phyloP scores from a whole-genome alignment of 2,113 vertebrate species.

The Thymallus thymallus region DNA sequence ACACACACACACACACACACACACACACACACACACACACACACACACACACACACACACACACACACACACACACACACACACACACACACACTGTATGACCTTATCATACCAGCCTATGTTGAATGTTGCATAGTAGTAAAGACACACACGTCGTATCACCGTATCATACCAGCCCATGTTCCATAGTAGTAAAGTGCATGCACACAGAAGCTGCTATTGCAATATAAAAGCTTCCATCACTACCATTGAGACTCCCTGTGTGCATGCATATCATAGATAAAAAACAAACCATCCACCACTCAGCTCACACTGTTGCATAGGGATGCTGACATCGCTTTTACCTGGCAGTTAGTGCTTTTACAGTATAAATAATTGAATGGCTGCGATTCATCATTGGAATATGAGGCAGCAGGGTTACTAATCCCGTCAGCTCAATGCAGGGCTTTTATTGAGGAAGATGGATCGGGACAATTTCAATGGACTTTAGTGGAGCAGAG shows the following conservation, averaged over 20 bases:
- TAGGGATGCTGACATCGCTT: conserved; percentile 74
- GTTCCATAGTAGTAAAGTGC: not conserved
- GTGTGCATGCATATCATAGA: conserved; percentile 56
- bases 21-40: not conserved
- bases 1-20: not conserved
- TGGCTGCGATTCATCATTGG: conserved; percentile 67
- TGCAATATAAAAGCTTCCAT: not conserved
- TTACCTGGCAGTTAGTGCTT: conserved; percentile 74
- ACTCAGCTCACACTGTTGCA: conserved; percentile 64
- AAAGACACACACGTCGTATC: not conserved
- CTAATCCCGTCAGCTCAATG: conserved; percentile 73
- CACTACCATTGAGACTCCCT: not conserved
- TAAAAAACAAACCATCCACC: conserved; percentile 50
- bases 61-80: not conserved
- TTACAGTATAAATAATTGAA: conserved; percentile 79
- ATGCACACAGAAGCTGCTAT: not conserved
- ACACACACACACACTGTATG: not conserved
- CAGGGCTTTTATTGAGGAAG: conserved; percentile 52
- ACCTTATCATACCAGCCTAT: conserved; percentile 4
- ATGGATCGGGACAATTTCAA: conserved; percentile 54
- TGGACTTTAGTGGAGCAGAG: conserved; percentile 35
- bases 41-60: not conserved
- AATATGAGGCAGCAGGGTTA: conserved; percentile 58
- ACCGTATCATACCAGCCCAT: conserved; percentile 2
- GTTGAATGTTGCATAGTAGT: not conserved